Evolutionary conservation across 1,140 invertebrate species (phyloP).

Genomic region (Leptinotarsa defecta): DNA sequence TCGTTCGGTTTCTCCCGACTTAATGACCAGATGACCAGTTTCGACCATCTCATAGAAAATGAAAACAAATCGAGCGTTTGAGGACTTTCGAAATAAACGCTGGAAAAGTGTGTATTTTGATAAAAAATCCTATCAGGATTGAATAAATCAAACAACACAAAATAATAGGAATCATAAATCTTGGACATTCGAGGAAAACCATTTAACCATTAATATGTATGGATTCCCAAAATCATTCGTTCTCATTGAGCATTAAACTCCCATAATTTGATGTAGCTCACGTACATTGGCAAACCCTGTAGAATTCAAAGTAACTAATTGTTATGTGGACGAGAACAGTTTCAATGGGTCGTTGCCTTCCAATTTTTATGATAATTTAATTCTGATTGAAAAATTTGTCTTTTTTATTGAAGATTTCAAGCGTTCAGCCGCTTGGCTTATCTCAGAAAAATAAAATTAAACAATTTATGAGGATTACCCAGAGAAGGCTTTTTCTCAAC

Average conservation of each 20-base stretch:
- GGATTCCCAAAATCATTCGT: conserved; percentile 5
- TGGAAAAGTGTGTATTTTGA: too few species aligned
- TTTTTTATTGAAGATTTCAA: too few species aligned
- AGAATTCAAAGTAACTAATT: conserved; percentile 9
- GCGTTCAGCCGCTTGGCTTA: too few species aligned
- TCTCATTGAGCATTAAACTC: neutral
- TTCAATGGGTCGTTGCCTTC: neutral
- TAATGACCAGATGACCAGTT: neutral
- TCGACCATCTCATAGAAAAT: too few species aligned
- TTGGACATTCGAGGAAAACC: conserved; percentile 12
- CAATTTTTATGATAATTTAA: neutral
- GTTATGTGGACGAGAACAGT: conserved; percentile 9
- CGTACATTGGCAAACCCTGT: neutral
- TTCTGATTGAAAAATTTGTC: too few species aligned
- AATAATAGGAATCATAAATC: neutral
- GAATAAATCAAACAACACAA: too few species aligned
- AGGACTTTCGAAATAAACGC: too few species aligned
- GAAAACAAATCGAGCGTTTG: too few species aligned
- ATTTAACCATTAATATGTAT: conserved; percentile 10
- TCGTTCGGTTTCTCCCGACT: neutral
- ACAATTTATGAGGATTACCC: too few species aligned
- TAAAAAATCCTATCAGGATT: too few species aligned
- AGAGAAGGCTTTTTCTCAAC: too few species aligned
- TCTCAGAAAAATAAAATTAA: too few species aligned
- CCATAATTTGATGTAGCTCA: conserved; percentile 17